A percentile compares a stretch with the other conserved stretches of the same genome.
These are phyloP conservation scores for Lutjanus campechanus DNA, from an alignment of 2,797 vertebrate species.

Conservation along the genomic window DNA sequence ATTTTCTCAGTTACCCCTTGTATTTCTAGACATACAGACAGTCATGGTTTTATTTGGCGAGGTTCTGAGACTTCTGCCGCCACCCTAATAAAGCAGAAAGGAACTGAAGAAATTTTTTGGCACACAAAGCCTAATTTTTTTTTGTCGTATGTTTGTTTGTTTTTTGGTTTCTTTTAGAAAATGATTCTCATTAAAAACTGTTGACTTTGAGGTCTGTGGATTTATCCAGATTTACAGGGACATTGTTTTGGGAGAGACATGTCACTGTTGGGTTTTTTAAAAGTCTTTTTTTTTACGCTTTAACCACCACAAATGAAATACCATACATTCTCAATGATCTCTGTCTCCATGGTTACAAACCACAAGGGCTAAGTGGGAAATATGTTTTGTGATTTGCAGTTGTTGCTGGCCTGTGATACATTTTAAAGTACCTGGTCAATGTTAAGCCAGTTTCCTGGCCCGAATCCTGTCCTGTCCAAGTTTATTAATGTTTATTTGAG, in stretches of 20 bases:
- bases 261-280: neutral
- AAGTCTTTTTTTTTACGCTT: neutral
- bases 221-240: constrained; percentile 6
- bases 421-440: constrained; percentile 5
- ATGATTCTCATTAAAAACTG: neutral
- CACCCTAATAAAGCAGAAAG: neutral
- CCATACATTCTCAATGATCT: neutral
- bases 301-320: constrained; percentile 4
- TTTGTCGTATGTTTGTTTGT: too few relatives aligned
- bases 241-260: neutral
- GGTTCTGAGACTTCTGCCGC: constrained; percentile 14
- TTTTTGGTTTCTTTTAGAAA: neutral
- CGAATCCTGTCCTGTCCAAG: neutral
- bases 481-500: neutral
- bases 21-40: constrained; percentile 1
- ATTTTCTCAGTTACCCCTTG: neutral
- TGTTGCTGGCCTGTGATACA: neutral
- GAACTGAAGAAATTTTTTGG: neutral
- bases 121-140: neutral
- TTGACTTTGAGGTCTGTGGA: constrained; percentile 10
- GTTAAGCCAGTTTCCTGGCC: neutral
- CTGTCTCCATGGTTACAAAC: neutral
- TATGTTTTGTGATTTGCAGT: neutral
- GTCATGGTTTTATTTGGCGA: constrained; percentile 9
- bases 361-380: neutral